Evolutionary conservation across 2,888 invertebrate species (phyloP).

Genomic region (Epinotia ramella): DNA sequence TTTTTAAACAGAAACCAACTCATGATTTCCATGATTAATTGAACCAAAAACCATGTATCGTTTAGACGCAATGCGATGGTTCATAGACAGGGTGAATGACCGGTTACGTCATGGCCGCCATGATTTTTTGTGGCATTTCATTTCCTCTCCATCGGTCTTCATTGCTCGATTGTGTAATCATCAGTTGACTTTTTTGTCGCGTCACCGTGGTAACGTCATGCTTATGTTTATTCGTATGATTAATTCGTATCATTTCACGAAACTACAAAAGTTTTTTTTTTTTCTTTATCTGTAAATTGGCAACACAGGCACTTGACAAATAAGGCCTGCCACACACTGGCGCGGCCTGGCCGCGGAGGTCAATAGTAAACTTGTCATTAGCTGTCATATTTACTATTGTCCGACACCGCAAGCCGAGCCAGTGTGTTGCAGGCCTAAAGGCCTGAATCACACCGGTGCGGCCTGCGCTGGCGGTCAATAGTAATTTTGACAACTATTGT

Average conservation of each 20-base stretch:
- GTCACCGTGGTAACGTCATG: not conserved
- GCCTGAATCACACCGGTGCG: too few species aligned
- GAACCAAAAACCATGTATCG: slow-evolving; percentile 53
- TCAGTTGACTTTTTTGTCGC: slow-evolving; percentile 7
- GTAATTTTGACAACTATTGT: too few species aligned
- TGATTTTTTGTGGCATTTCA: slow-evolving; percentile 53
- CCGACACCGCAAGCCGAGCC: too few species aligned
- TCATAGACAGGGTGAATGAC: slow-evolving; percentile 66
- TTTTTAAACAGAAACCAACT: not conserved
- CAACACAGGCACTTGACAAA: too few species aligned
- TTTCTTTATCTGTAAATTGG: too few species aligned
- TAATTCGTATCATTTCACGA: not conserved
- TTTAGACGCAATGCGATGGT: slow-evolving; percentile 59
- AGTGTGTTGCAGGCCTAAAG: too few species aligned
- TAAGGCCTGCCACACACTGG: too few species aligned
- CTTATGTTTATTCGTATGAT: not conserved
- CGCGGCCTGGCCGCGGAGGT: too few species aligned
- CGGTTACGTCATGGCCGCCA: slow-evolving; percentile 75
- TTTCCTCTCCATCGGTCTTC: slow-evolving; percentile 56
- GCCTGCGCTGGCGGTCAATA: too few species aligned
- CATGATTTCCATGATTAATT: slow-evolving; percentile 44
- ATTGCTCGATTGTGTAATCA: slow-evolving; percentile 28
- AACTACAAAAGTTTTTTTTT: too few species aligned
- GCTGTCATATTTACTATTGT: too few species aligned
- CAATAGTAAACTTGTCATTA: too few species aligned